Conservation (phyloP, 92 coral and sea anemone species). For the Nematostella vectensis region DNA sequence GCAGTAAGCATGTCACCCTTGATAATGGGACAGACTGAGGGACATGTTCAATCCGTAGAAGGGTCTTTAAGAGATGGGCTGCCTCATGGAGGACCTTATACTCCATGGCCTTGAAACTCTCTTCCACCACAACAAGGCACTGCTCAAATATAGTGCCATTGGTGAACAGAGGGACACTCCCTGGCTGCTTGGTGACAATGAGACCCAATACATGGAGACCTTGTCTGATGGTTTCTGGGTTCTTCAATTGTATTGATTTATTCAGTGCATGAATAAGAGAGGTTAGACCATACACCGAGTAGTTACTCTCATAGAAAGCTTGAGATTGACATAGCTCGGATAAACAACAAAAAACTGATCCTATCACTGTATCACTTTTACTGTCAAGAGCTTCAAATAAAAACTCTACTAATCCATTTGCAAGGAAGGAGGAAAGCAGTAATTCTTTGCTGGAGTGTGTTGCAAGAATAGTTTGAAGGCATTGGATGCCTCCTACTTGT, state of each 20-base stretch:
- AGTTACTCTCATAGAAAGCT: conserved; percentile 62
- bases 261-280: conserved; percentile 50
- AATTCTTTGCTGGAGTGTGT: neutral
- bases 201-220: conserved; percentile 60
- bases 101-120: conserved; percentile 61
- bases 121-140: conserved; percentile 45
- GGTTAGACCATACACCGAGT: conserved; percentile 76
- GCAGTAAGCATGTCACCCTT: conserved; percentile 28
- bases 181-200: conserved; percentile 48
- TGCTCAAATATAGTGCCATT: conserved; percentile 37
- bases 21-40: conserved; percentile 40
- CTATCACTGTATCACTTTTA: conserved; percentile 62
- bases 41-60: conserved; percentile 43
- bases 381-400: conserved; percentile 72
- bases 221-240: conserved; percentile 59
- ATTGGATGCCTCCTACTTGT: conserved; percentile 66
- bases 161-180: conserved; percentile 48
- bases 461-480: conserved; percentile 32
- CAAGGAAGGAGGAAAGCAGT: conserved; percentile 14
- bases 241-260: conserved; percentile 49
- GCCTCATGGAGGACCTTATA: conserved; percentile 68
- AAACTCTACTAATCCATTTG: conserved; percentile 60
- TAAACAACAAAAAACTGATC: conserved; percentile 69
- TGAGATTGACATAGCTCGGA: conserved; percentile 28
- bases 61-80: conserved; percentile 34